A percentile compares a stretch with the other conserved stretches of the same genome.
phyloP scores from a whole-genome alignment of 2,797 vertebrate species.

The Lophotriccus pileatus region DNA sequence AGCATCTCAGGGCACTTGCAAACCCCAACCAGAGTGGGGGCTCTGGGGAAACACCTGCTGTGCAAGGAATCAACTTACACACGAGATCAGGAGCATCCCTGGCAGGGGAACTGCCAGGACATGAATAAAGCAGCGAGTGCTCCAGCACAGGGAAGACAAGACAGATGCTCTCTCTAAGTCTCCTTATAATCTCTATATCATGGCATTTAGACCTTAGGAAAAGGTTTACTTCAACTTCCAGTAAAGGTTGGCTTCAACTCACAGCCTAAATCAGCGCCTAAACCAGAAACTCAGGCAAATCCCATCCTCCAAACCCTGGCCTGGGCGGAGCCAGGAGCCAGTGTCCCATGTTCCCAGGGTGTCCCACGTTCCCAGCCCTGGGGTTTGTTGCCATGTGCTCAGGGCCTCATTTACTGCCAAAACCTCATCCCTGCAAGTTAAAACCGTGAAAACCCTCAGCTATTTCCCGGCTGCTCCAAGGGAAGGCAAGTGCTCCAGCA shows the following conservation, averaged over 20 bases:
- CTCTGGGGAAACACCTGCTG: not conserved
- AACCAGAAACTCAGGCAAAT: not conserved
- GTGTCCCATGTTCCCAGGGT: accelerated
- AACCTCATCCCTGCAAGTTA: not conserved
- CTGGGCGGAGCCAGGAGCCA: not conserved
- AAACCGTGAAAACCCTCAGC: not conserved
- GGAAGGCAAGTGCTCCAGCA: not conserved
- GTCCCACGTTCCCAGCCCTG: not conserved
- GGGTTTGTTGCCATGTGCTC: not conserved
- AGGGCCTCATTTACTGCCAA: not conserved
- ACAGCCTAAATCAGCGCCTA: not conserved
- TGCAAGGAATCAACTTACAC: not conserved
- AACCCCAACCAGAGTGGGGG: not conserved
- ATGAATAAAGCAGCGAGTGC: not conserved
- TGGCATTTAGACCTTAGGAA: not conserved
- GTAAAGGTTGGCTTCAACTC: not conserved
- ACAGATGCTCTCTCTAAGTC: not conserved
- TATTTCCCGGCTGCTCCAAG: not conserved
- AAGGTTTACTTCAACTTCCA: not conserved
- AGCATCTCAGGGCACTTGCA: not conserved
- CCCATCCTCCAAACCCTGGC: not conserved
- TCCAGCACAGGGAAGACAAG: not conserved
- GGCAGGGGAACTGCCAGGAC: not conserved
- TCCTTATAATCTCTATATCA: not conserved
- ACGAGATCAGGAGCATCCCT: not conserved